Percentiles rank a stretch among this genome's conserved stretches.
Conservation (phyloP, 2,113 vertebrate species). For the Varanus salvator region DNA sequence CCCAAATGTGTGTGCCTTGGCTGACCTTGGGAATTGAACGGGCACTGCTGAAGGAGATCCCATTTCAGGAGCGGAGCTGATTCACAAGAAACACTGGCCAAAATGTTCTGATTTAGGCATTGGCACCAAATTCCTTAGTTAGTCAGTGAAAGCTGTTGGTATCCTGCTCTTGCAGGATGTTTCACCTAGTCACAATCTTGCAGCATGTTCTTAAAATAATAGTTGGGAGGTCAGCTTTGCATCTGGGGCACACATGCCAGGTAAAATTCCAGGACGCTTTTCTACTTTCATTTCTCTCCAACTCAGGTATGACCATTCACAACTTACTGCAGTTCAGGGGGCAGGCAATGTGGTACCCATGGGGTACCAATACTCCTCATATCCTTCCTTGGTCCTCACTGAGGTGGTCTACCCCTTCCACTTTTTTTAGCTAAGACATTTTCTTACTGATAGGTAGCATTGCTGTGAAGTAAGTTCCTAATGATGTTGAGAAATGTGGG, state of each 20-base stretch:
- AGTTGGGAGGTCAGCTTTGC: neutral
- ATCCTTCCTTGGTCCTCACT: too few species aligned
- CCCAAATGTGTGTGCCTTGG: slow-evolving; percentile 48
- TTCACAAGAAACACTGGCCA: slow-evolving; percentile 23
- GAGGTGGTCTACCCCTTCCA: too few species aligned
- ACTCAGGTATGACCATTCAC: neutral
- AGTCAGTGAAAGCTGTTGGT: neutral
- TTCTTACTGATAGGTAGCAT: too few species aligned
- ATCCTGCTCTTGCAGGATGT: neutral
- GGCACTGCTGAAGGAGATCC: slow-evolving; percentile 43
- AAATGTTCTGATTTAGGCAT: slow-evolving; percentile 12
- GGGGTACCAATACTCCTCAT: too few species aligned
- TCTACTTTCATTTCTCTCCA: neutral
- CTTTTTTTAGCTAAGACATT: too few species aligned
- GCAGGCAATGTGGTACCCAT: too few species aligned
- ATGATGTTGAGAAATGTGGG: too few species aligned
- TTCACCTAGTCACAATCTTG: neutral
- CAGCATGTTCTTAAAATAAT: neutral
- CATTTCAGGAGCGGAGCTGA: slow-evolving; percentile 27
- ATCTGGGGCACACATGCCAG: neutral
- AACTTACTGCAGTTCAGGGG: neutral
- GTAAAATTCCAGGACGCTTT: neutral
- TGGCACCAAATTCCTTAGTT: slow-evolving; percentile 31
- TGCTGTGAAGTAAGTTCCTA: too few species aligned
- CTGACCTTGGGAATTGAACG: slow-evolving; percentile 60